Base-by-base conservation (phyloP, 2,797 vertebrate species). In the Staurois parvus region DNA sequence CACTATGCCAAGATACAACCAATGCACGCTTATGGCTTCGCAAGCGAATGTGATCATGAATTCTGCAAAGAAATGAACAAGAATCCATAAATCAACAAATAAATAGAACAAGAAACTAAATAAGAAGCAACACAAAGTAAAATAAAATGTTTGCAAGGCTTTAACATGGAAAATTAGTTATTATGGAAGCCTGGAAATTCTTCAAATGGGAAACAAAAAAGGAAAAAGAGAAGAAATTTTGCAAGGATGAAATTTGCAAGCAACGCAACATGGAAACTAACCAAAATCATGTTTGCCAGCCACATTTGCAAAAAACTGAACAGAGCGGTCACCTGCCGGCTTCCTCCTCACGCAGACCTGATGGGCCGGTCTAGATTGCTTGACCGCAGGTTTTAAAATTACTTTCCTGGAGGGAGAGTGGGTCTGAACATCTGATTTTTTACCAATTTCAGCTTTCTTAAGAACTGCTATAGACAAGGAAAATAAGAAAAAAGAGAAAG, bases 401-500 rank as follows among this genome's bases (percentile, higher is more conserved):
- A 95, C 97, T 96, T 96, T 98, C 96, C 96, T 97, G 92, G 96
- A 96, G 0, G 98, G 98, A 93, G 98, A 99, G 88, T 96, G 96
- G 93, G 93, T 94, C 95, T 96, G 97, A 96, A 93, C 96, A 91
- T 98, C 98, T 91, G 95, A 92, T 96, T 98, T 99, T 96, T 98
- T 98, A 95, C 95, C 95, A 91, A 98, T 93, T 94, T 99, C 98
- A 92, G 97, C 94, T 95, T 98, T 99, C 96, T 96, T 98, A 96
- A 99, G 96, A 93, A 98, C 95, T 91, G 98, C 98, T 99, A 95
- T 10, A 91, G 92, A 93, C 93, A 93, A 95, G 93, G 95, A 95
- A 92, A 95, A 84, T 29, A 95, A 84, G 76, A 79, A 59, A 28
- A 72, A 72, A 84, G 32, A 76, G 62, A 83, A 52, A 82, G 87